A percentile compares a stretch with the other conserved stretches of the same genome.
Conservation (phyloP, 2,888 invertebrate species). For the Dorcus parallelipipedus region DNA sequence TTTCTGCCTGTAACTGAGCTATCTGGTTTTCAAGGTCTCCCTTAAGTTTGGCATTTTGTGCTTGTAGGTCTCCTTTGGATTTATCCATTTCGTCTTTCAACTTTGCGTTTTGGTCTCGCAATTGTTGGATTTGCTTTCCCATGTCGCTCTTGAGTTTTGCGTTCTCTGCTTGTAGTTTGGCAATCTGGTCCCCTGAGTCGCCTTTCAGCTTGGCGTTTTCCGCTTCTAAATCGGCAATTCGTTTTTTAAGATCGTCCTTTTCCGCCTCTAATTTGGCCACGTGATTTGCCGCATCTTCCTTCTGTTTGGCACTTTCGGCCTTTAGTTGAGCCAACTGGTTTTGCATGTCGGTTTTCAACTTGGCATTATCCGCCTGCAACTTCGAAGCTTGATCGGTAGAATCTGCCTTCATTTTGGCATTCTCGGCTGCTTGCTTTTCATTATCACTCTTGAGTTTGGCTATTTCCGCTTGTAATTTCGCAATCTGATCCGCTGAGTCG, state of each 20-base stretch:
- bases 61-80: no score
- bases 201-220: constrained; percentile 9
- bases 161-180: constrained; percentile 21
- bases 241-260: constrained; percentile 15
- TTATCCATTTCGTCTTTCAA: no score
- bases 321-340: no score
- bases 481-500: neutral
- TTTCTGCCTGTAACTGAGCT: no score
- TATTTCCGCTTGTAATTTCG: constrained; percentile 21
- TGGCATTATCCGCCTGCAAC: constrained; percentile 4
- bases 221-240: constrained; percentile 15
- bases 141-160: constrained; percentile 23
- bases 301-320: constrained; percentile 3
- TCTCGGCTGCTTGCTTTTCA: neutral
- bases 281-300: constrained; percentile 2
- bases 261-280: constrained; percentile 15
- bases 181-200: neutral
- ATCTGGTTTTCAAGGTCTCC: no score
- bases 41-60: no score
- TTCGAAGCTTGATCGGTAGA: constrained; percentile 1
- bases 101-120: no score
- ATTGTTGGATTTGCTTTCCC: neutral
- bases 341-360: neutral
- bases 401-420: no score
- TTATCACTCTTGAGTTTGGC: constrained; percentile 23